These are phyloP conservation scores for Aethes cnicana DNA, from an alignment of 2,888 invertebrate species.

Conservation along the genomic window DNA sequence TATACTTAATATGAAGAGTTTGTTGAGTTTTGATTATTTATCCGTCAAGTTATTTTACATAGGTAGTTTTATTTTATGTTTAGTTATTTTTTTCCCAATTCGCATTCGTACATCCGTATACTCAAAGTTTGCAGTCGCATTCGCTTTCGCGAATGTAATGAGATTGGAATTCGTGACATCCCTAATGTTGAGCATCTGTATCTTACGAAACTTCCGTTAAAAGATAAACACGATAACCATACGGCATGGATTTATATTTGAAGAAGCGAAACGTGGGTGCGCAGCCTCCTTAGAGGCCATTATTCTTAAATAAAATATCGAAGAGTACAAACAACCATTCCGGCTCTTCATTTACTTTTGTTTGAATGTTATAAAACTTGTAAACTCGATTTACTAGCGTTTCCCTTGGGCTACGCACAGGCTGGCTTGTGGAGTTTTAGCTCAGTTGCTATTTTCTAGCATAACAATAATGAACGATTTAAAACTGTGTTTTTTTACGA, in stretches of 20 bases:
- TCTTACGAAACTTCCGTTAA: conserved; percentile 12
- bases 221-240: conserved; percentile 2
- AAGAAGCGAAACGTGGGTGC: conserved; percentile 1
- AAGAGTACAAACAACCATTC: conserved; percentile 14
- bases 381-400: conserved; percentile 26
- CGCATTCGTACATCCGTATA: too few species aligned
- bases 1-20: too few species aligned
- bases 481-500: too few species aligned
- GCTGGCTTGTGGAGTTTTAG: background rate
- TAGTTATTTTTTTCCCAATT: too few species aligned
- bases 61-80: too few species aligned
- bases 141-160: too few species aligned
- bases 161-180: too few species aligned
- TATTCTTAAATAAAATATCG: conserved; percentile 30
- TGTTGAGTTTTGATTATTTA: too few species aligned
- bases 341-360: conserved; percentile 25
- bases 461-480: too few species aligned
- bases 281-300: conserved; percentile 12
- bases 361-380: conserved; percentile 28
- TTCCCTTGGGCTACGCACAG: conserved; percentile 3
- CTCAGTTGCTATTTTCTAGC: background rate
- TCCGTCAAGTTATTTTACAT: too few species aligned
- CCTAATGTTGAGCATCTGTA: background rate
- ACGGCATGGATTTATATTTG: conserved; percentile 11
- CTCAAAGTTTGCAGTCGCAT: too few species aligned